Percentiles rank a stretch among this genome's conserved stretches.
Evolutionary conservation across 2,888 invertebrate species (phyloP).

Genomic region (Theretra japonica): DNA sequence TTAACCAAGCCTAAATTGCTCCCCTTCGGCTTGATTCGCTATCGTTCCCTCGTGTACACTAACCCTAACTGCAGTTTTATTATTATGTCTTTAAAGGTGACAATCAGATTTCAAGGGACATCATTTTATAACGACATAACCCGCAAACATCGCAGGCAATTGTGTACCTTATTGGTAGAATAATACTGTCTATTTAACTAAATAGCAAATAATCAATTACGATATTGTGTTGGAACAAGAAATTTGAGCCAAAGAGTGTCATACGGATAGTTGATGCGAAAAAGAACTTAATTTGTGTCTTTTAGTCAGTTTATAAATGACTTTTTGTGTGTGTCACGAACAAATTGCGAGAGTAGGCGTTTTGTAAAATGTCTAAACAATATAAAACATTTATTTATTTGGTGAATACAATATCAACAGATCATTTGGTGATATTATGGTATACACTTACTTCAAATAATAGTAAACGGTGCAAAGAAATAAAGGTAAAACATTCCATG

Average conservation of each 20-base stretch:
- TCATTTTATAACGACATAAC: conserved; percentile 32
- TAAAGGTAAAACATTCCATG: no score
- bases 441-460: no score
- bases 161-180: conserved; percentile 4
- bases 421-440: no score
- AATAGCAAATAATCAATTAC: conserved; percentile 11
- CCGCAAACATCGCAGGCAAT: not conserved
- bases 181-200: not conserved
- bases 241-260: conserved; percentile 50
- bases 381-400: not conserved
- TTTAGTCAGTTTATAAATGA: conserved; percentile 48
- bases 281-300: conserved; percentile 57
- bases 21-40: conserved; percentile 29
- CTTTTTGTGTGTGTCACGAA: conserved; percentile 11
- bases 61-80: conserved; percentile 46
- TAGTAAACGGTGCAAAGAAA: no score
- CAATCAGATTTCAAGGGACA: conserved; percentile 45
- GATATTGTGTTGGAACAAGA: not conserved
- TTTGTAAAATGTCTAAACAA: not conserved
- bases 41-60: conserved; percentile 35
- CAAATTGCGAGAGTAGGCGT: not conserved
- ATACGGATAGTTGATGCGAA: conserved; percentile 46
- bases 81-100: conserved; percentile 49
- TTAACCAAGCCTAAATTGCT: conserved; percentile 27
- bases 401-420: no score